phyloP scores from a whole-genome alignment of 2,797 vertebrate genomes.

The Cossypha polioptera region DNA sequence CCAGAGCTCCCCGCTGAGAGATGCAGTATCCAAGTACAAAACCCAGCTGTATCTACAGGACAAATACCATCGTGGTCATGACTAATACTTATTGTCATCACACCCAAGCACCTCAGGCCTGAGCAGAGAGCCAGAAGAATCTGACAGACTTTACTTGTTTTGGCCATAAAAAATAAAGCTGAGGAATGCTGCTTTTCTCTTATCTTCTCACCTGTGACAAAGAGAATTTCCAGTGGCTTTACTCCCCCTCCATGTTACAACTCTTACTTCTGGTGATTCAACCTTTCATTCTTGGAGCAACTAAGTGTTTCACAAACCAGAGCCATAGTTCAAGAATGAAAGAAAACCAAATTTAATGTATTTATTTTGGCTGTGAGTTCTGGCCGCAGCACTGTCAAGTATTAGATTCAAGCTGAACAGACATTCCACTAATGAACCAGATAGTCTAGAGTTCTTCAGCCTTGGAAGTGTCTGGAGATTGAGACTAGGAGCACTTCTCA shows the following conservation, averaged over 20 bases:
- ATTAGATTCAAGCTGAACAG: not conserved
- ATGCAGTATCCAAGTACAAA: not conserved
- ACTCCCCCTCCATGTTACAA: not conserved
- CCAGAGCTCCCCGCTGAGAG: not conserved
- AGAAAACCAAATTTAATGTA: not conserved
- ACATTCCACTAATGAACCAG: not conserved
- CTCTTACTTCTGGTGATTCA: not conserved
- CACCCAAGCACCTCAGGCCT: not conserved
- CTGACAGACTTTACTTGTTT: not conserved
- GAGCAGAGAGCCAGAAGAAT: not conserved
- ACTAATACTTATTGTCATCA: not conserved
- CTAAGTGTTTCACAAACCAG: not conserved
- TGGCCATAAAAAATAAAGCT: not conserved
- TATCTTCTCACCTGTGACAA: not conserved
- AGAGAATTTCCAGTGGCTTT: not conserved
- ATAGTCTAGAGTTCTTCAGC: not conserved
- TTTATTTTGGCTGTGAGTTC: conserved; percentile 4
- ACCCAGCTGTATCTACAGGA: not conserved
- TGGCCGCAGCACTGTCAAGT: not conserved
- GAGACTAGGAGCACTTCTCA: not conserved
- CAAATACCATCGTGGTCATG: not conserved
- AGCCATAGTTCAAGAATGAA: not conserved
- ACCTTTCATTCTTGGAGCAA: not conserved
- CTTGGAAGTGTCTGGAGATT: not conserved
- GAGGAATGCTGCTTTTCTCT: not conserved